A percentile compares a stretch with the other conserved stretches of the same genome.
Conservation (phyloP, 2,113 vertebrate species). For the Thymallus thymallus region DNA sequence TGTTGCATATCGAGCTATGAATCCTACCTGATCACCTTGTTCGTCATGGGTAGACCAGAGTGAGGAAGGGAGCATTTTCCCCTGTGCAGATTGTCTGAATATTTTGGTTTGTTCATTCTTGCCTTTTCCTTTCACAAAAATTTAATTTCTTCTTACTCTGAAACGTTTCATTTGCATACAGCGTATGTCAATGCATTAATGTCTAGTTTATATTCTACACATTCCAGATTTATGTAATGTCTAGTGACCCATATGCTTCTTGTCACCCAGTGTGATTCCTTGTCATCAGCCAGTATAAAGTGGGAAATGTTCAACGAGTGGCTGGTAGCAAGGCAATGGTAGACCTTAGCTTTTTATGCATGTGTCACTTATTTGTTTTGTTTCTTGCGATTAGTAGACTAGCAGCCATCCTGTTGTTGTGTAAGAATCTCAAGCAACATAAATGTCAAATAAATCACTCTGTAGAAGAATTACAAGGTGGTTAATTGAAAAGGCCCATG, state of each 20-base stretch:
- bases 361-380: too few species aligned
- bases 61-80: too few species aligned
- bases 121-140: constrained; percentile 34
- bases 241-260: not conserved
- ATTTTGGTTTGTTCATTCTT: constrained; percentile 36
- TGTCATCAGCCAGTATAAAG: too few species aligned
- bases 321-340: not conserved
- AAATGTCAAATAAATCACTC: not conserved
- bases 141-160: not conserved
- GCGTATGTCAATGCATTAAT: too few species aligned
- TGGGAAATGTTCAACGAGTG: not conserved
- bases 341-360: too few species aligned
- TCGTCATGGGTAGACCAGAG: too few species aligned
- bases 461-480: not conserved
- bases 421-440: not conserved
- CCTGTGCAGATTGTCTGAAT: constrained; percentile 19
- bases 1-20: too few species aligned
- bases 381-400: too few species aligned
- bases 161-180: constrained; percentile 1
- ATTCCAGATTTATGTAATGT: constrained; percentile 34
- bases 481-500: too few species aligned
- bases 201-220: constrained; percentile 12
- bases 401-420: not conserved
- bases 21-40: too few species aligned
- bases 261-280: constrained; percentile 9